Percentiles rank a stretch among this genome's conserved stretches.
Evolutionary conservation across 1,140 invertebrate species (phyloP).

Genomic region (Drosophila varians): DNA sequence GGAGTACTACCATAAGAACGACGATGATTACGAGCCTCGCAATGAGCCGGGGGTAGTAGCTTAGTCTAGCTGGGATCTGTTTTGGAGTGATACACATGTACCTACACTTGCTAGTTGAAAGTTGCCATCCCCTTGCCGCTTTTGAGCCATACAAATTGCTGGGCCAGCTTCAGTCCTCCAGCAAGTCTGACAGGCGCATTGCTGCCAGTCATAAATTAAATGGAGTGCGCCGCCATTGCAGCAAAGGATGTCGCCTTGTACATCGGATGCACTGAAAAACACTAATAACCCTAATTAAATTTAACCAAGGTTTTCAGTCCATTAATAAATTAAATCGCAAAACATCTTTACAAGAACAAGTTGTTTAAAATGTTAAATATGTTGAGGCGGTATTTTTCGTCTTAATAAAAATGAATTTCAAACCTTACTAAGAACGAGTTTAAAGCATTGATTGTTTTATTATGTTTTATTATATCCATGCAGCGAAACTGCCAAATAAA

Average conservation of each 20-base stretch:
- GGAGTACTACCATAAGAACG: constrained; percentile 3
- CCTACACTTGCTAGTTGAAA: constrained; percentile 6
- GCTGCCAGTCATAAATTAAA: constrained; percentile 71
- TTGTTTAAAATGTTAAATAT: too few species aligned
- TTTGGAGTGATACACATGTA: constrained; percentile 58
- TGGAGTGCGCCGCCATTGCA: constrained; percentile 34
- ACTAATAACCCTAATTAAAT: too few species aligned
- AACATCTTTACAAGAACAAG: too few species aligned
- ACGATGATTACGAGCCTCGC: constrained; percentile 45
- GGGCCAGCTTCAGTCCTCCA: constrained; percentile 37
- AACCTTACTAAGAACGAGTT: too few species aligned
- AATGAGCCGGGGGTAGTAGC: constrained; percentile 57
- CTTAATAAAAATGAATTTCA: too few species aligned
- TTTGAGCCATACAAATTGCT: constrained; percentile 59
- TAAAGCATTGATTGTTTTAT: too few species aligned
- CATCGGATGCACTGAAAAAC: constrained; percentile 9
- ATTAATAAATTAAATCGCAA: too few species aligned
- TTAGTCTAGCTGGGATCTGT: constrained; percentile 21
- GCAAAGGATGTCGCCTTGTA: constrained; percentile 6
- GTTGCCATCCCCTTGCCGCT: background rate
- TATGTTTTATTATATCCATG: too few species aligned
- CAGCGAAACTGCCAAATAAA: too few species aligned
- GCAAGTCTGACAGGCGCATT: constrained; percentile 53
- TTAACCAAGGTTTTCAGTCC: too few species aligned
- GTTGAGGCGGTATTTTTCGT: too few species aligned